Base-by-base conservation (phyloP, 1,140 invertebrate species). In the Lasaia peninsularis region DNA sequence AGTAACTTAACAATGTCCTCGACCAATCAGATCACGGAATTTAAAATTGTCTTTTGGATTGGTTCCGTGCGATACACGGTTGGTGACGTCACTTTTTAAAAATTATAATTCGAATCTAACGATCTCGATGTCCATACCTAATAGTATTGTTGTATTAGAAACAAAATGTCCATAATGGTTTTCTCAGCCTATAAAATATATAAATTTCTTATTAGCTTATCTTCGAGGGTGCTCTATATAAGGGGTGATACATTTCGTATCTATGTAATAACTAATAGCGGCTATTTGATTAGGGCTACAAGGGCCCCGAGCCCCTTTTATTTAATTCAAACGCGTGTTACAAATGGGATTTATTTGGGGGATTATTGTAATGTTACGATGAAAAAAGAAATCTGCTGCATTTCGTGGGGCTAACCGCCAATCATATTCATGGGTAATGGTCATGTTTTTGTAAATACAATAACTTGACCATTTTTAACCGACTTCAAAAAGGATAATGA, bases 271-370 rank as follows among this genome's bases (percentile, higher is more conserved):
- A 73, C 57, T 69, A 73, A 69, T 80, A 68, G 69, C 63, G 69
- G 76, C 80, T 85, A 81, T 85, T 85, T 85, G 81, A 85, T 85
- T 83, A 85, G 70, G 66, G 65, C 69, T 69, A 68, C 63, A 55
- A 56, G 60, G 63, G 69, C 67, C 62, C 52, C 60, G 58, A 61
- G 63, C 64, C 67, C 69, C 69, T 63, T 60, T 58, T 63, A 78
- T 78, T 54, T 54, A 54, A 54, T 54, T 54, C 52, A 40, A 54
- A 54, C 21, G 77, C 70, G 67, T 76, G 79, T 75, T 60, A 56
- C 58, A 72, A 80, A 79, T 68, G 62, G 52, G 72, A 82, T 81
- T 80, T 79, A 76, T 73, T 73, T 60, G 58, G 67, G 69, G 72
- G 51, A 62, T 64, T 58, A 37, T 44, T 16, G 14, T 44, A 44